Evolutionary conservation across 2,797 vertebrate species (phyloP), one percentile per base, ranked within the genome.

Genomic region (Mormyrus proboscirostris): DNA sequence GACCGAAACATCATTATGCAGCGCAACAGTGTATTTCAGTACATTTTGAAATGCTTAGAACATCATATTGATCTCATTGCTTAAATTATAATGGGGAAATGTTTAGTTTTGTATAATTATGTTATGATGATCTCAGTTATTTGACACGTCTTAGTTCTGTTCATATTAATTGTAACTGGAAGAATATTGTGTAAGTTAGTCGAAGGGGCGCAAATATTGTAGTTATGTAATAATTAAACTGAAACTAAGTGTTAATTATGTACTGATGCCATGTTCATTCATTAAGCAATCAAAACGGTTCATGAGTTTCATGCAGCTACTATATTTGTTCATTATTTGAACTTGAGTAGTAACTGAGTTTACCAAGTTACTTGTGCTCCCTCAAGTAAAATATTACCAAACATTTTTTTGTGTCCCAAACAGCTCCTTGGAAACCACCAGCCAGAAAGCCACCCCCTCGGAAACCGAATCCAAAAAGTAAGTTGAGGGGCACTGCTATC

Each of bases 391-490:
- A 16, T 73, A 29, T 73, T 38, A 73, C 33, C 12, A 5, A 83
- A 41, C 19, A 22, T 49, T 50, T n/a, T 25, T 22, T 51, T 51
- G 49, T 84, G n/a, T 85, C 47, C n/a, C 22, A 51, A 57, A 92
- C 89, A 94, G 91, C 69, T 76, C 91, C 0, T 88, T 89, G 69
- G 90, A 90, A 41, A 91, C 16, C 2, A 89, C 89, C 0, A 90
- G 89, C 38, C 90, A 6, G 86, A 91, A 91, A 0, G 87, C 88
- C 89, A 90, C 88, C 44, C 89, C 93, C 9, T 93, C 93, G 53
- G 94, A 95, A 16, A 83, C 93, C 0, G 95, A 96, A 33, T 62
- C 90, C 90, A 96, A 95, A 91, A 96, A 94, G 96, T 97, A 90
- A 92, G 95, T 88, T 14, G 59, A 41, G 69, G 73, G 88, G 38